phyloP scores from a whole-genome alignment of 2,888 invertebrate genomes.

The Stenoptilia bipunctidactyla region DNA sequence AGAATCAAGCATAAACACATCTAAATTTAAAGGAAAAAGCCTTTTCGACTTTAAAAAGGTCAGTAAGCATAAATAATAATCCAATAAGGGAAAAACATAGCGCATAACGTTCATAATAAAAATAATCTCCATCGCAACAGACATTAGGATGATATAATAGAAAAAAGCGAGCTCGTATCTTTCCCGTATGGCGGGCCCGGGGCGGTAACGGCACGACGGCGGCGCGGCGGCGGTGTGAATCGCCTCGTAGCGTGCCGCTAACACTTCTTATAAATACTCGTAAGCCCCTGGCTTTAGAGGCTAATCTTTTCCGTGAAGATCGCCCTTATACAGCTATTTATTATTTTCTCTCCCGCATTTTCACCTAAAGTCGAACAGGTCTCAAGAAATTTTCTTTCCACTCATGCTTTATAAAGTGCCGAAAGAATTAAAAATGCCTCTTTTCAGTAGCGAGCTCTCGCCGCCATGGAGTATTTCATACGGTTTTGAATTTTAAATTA shows the following conservation, averaged over 20 bases:
- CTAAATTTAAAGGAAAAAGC: too few relatives aligned
- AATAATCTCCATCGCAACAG: slow-evolving; percentile 1
- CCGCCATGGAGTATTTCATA: slow-evolving; percentile 45
- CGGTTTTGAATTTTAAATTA: slow-evolving; percentile 53
- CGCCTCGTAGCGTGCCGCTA: slow-evolving; percentile 51
- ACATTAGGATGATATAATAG: slow-evolving; percentile 1
- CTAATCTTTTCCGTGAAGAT: slow-evolving; percentile 69
- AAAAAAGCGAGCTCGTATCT: slow-evolving; percentile 8
- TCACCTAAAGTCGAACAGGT: slow-evolving; percentile 10
- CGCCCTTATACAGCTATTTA: slow-evolving; percentile 66
- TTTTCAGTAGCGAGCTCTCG: slow-evolving; percentile 42
- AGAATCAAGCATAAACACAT: too few relatives aligned
- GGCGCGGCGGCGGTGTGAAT: too few relatives aligned
- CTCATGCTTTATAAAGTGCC: slow-evolving; percentile 32
- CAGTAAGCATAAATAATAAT: too few relatives aligned
- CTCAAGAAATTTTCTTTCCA: slow-evolving; percentile 12
- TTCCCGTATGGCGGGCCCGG: slow-evolving; percentile 14
- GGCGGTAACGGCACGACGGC: slow-evolving; percentile 4
- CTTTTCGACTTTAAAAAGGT: too few relatives aligned
- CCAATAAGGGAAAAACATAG: too few relatives aligned
- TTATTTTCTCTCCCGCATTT: slow-evolving; percentile 54
- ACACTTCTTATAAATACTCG: slow-evolving; percentile 67
- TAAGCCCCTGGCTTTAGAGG: slow-evolving; percentile 62
- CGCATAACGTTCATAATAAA: background rate
- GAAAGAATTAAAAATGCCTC: slow-evolving; percentile 51